phyloP scores from a whole-genome alignment of 2,888 invertebrate species.

The Xestoiulus laeticollis region DNA sequence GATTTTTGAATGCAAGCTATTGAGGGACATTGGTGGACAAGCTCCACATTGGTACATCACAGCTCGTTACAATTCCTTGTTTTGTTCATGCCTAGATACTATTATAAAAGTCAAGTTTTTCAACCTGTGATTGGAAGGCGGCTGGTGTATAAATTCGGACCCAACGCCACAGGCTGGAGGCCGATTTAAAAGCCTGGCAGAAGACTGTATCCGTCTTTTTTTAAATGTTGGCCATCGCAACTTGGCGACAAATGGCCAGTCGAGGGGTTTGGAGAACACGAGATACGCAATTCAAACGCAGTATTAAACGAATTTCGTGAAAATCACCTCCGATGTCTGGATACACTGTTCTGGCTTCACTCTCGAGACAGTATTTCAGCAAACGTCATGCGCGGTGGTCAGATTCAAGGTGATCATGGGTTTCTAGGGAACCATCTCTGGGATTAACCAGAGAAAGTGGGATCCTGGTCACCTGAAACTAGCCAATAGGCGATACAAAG shows the following conservation, averaged over 20 bases:
- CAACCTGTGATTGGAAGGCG: conserved; percentile 79
- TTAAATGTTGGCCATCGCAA: background rate
- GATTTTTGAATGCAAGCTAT: conserved; percentile 1
- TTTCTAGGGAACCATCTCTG: background rate
- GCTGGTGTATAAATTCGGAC: conserved; percentile 83
- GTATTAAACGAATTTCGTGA: background rate
- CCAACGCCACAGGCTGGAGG: conserved; percentile 80
- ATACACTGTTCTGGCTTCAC: background rate
- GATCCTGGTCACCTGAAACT: background rate
- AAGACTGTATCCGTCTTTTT: background rate
- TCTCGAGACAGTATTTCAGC: background rate
- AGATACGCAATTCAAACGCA: background rate
- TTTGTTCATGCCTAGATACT: conserved; percentile 70
- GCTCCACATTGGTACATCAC: background rate
- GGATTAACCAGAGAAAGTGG: background rate
- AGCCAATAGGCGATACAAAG: background rate
- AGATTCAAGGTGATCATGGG: background rate
- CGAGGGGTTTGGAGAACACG: background rate
- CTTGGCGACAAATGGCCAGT: conserved; percentile 3
- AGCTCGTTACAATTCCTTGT: conserved; percentile 35
- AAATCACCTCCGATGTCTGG: background rate
- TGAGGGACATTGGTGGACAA: background rate
- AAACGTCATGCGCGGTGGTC: background rate
- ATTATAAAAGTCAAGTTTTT: conserved; percentile 79
- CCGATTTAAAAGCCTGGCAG: conserved; percentile 62